Base-by-base conservation (phyloP, 2,888 invertebrate genomes). In the Chloromyia formosa region DNA sequence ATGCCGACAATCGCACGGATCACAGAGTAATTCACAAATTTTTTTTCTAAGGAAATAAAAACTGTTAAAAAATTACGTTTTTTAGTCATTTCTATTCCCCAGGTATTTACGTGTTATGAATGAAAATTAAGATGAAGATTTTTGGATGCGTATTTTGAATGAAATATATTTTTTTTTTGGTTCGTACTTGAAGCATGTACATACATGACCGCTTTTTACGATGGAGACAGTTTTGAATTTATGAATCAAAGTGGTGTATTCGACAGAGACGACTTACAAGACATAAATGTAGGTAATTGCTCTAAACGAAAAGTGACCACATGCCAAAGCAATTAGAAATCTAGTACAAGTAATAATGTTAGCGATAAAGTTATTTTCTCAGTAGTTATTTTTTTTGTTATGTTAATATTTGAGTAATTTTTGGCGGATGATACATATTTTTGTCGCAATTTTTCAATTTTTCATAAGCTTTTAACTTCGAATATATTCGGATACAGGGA, bases 91-190 rank as follows among this genome's bases (percentile, higher is more conserved):
- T 71, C 71, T 71, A 58, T 56, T 71, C 71, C 40, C 40, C 71
- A 71, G 56, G 42, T 23, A 27, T 71, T 71, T 71, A 71, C 71
- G 71, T 71, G 71, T 56, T 58, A 71, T 71, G 71, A 71, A 71
- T 71, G 71, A 58, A 71, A 71, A 71, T 71, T 66, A 66, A 66
- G 42, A 22, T 27, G 5, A 22, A 35, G 27, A 22, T 68, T 68
- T 68, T 68, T 49, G 49, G 12, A 68, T 16, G 66, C 58, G 71
- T 35, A 71, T 71, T 58, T 71, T 71, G 71, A 71, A 71, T 71
- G 71, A 71, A 71, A 42, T 66, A 7, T 35, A 7, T 35, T 42
- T 56, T 2, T 49, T n/a, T 2, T 49, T 49, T 49, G 2, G 27
- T 35, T 7, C 35, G 20, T 58, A 58, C 27, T 16, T 22, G 4